Conservation (phyloP, 1,140 invertebrate species). For the Arion vulgaris region DNA sequence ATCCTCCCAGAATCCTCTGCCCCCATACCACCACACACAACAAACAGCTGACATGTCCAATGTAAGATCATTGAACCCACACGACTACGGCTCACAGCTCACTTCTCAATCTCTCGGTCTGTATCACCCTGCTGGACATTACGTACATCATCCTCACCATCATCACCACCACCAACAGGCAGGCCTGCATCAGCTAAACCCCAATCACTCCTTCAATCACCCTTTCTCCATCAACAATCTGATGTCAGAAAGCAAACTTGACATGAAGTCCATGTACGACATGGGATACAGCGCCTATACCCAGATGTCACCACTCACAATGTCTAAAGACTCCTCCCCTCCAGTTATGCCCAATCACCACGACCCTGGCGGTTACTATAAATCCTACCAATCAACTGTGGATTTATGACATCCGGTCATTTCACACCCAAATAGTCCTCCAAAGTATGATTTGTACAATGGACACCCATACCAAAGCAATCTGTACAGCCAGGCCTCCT, state of each 20-base stretch:
- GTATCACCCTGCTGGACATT: constrained; percentile 32
- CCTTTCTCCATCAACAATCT: constrained; percentile 87
- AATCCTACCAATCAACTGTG: constrained; percentile 68
- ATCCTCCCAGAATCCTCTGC: constrained; percentile 56
- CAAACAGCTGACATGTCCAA: constrained; percentile 32
- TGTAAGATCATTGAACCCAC: constrained; percentile 29
- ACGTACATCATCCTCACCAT: constrained; percentile 26
- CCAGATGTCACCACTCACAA: constrained; percentile 63
- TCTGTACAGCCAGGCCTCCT: neutral
- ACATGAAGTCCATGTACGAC: constrained; percentile 69
- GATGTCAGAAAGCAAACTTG: constrained; percentile 69
- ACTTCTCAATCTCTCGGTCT: constrained; percentile 53
- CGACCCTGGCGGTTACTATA: constrained; percentile 62
- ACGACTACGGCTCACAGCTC: constrained; percentile 31
- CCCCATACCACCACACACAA: constrained; percentile 28
- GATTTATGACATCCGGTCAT: constrained; percentile 55
- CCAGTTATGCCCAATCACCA: constrained; percentile 45
- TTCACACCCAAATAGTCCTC: neutral
- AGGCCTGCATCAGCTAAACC: constrained; percentile 59
- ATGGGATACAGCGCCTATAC: constrained; percentile 63
- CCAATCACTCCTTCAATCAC: constrained; percentile 75
- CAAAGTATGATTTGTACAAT: constrained; percentile 12
- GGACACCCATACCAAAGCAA: neutral
- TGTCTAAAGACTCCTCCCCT: constrained; percentile 56
- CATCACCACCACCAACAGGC: constrained; percentile 70